These are phyloP conservation scores for Eugnorisma glareosa DNA, from an alignment of 2,888 invertebrate genomes.

Conservation along the genomic window DNA sequence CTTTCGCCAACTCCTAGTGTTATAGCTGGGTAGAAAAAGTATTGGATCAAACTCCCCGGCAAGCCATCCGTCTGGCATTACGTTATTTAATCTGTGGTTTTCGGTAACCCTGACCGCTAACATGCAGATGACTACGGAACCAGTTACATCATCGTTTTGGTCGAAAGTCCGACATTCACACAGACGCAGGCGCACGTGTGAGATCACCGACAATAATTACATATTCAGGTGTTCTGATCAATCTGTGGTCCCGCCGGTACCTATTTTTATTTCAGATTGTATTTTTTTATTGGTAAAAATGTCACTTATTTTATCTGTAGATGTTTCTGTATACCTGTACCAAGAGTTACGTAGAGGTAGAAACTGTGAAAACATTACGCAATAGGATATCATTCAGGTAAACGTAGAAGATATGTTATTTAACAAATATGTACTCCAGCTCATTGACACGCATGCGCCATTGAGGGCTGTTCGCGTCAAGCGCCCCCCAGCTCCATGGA, in stretches of 20 bases:
- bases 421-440: too few species aligned
- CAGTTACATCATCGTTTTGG: constrained; percentile 56
- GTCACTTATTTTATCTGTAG: not conserved
- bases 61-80: not conserved
- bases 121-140: constrained; percentile 42
- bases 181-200: constrained; percentile 29
- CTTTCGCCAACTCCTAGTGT: not conserved
- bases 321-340: not conserved
- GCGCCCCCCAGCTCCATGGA: too few species aligned
- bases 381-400: too few species aligned
- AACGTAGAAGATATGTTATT: too few species aligned
- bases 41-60: too few species aligned
- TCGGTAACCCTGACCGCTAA: constrained; percentile 41
- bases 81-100: not conserved
- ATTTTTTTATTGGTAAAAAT: not conserved
- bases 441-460: too few species aligned
- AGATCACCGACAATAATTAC: constrained; percentile 48
- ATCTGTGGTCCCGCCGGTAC: not conserved
- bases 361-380: not conserved
- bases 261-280: not conserved
- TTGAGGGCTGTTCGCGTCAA: too few species aligned
- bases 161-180: constrained; percentile 42
- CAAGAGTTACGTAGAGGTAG: not conserved
- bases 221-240: constrained; percentile 14
- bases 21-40: not conserved